These are phyloP conservation scores for Lutjanus argentimaculatus DNA, from an alignment of 2,797 vertebrate species.

Conservation along the genomic window DNA sequence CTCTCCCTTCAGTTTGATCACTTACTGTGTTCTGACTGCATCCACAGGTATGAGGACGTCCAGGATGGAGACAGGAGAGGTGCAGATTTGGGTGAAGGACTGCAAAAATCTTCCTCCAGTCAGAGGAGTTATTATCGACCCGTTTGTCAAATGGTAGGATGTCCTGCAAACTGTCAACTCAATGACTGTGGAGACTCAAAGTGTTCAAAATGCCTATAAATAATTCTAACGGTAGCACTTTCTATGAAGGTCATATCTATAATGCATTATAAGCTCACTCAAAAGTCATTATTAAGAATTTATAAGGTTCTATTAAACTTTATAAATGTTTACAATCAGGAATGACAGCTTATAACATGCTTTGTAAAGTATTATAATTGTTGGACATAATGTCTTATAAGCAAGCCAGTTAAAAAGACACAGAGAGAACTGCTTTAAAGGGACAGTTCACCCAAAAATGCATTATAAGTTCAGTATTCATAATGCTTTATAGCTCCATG, in stretches of 20 bases:
- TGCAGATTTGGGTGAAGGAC: constrained; percentile 98
- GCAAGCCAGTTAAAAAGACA: too few species aligned
- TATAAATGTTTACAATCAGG: too few species aligned
- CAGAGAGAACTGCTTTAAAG: too few species aligned
- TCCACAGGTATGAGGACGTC: constrained; percentile 83
- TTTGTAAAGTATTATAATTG: too few species aligned
- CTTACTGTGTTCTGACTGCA: constrained; percentile 12
- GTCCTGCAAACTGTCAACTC: not conserved
- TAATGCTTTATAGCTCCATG: too few species aligned
- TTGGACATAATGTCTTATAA: too few species aligned
- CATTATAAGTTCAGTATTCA: too few species aligned
- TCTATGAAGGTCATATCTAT: too few species aligned
- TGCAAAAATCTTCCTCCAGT: constrained; percentile 90
- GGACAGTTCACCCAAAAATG: too few species aligned
- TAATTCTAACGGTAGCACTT: not conserved
- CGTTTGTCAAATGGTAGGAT: constrained; percentile 96
- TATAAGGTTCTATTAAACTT: too few species aligned
- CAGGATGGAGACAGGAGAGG: constrained; percentile 87
- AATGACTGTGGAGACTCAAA: not conserved
- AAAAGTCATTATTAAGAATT: too few species aligned
- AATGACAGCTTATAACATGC: too few species aligned
- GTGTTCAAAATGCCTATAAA: not conserved
- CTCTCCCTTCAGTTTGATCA: not conserved
- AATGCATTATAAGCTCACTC: not conserved
- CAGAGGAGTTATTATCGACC: constrained; percentile 89